Percentiles rank a stretch among this genome's conserved stretches.
phyloP scores from a whole-genome alignment of 1,140 invertebrate genomes.

The Dryas iulia region DNA sequence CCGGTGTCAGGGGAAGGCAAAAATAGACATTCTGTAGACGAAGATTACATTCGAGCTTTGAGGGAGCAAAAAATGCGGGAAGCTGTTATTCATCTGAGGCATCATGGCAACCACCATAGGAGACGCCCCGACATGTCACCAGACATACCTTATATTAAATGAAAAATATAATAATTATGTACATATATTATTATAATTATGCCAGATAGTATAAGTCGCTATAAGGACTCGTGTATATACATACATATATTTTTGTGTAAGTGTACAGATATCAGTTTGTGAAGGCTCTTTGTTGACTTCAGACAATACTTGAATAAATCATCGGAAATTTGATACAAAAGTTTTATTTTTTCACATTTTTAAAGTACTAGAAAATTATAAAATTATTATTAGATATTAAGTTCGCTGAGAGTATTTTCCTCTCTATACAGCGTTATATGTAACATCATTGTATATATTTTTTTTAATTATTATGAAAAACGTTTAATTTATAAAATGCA shows the following conservation, averaged over 20 bases:
- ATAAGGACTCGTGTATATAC: slow-evolving; percentile 62
- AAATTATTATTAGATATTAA: neutral
- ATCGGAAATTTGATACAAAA: slow-evolving; percentile 44
- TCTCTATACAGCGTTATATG: neutral
- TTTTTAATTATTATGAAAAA: no score
- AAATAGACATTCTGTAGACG: slow-evolving; percentile 59
- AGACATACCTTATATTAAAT: slow-evolving; percentile 67
- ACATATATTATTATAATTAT: slow-evolving; percentile 35
- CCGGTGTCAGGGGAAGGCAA: slow-evolving; percentile 39
- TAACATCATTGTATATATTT: neutral
- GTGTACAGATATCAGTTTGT: slow-evolving; percentile 58
- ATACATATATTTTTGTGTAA: slow-evolving; percentile 67
- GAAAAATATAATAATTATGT: slow-evolving; percentile 35
- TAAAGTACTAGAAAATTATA: neutral
- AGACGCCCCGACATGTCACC: slow-evolving; percentile 55
- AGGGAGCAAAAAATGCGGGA: slow-evolving; percentile 69
- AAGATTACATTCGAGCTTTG: slow-evolving; percentile 62
- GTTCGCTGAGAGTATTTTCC: neutral
- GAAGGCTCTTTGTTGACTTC: slow-evolving; percentile 64
- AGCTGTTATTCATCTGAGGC: slow-evolving; percentile 64
- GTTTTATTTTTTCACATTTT: slow-evolving; percentile 44
- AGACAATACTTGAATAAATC: slow-evolving; percentile 72
- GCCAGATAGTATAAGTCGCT: slow-evolving; percentile 42
- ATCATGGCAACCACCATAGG: slow-evolving; percentile 63
- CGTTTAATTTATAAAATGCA: no score